Evolutionary conservation across 2,888 invertebrate genomes (phyloP), one percentile per base, ranked within the genome.

Genomic region (Pardosa pseudoannulata): DNA sequence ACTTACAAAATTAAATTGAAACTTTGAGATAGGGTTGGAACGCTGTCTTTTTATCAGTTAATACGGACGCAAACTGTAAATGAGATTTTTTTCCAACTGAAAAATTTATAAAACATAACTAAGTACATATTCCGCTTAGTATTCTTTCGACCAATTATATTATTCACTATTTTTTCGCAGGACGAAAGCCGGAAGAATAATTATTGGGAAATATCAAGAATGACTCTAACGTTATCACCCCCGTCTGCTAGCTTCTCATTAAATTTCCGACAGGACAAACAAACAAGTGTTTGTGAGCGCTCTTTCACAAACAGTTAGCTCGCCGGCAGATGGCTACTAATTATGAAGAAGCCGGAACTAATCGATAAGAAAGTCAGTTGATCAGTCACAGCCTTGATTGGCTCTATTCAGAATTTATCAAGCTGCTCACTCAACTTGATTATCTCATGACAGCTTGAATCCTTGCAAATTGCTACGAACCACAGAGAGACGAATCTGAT

Each of bases 261-360:
- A 56, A 23, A 56, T 23, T 56, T 56, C 23, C 56, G 5, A 3
- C 1, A 23, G 56, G 56, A 56, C 56, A 56, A 56, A 56, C 56
- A 56, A 56, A 56, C 16, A 23, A 16, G 41, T 11, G 41, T 46
- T 46, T 46, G 13, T 46, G 13, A 36, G 7, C 16, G 16, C 16
- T 13, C 16, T 16, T 46, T 46, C 13, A 16, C 46, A 46, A 56
- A 56, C 5, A 23, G 23, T 56, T 56, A 23, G 56, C 23, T 56
- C 56, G 6, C 23, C 19, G 11, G 56, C 56, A 56, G 56, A 56
- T 56, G 56, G 56, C 23, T 23, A 19, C 56, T 56, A 56, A 56
- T 56, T 56, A 56, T 56, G 23, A 56, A 56, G 23, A 23, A 56
- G 56, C 56, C 56, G 56, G 56, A 56, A 56, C 56, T 56, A 56